Percentiles rank a stretch among this genome's conserved stretches.
phyloP scores from a whole-genome alignment of 2,888 invertebrate genomes.

The Coelinius sp. region DNA sequence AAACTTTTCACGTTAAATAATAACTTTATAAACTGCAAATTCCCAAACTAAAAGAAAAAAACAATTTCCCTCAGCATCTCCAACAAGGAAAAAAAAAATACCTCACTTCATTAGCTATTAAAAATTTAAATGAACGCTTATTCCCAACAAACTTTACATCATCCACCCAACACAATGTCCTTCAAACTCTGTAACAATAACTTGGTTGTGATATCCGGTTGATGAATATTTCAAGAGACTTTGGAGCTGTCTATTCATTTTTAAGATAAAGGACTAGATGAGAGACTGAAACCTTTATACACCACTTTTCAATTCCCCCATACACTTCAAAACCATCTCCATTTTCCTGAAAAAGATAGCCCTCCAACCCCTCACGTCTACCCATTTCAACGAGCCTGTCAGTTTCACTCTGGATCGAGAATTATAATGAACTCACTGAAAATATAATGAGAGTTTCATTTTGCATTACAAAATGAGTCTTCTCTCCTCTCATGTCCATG shows the following conservation, averaged over 20 bases:
- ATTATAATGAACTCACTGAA: slow-evolving; percentile 14
- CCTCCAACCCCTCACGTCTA: background rate
- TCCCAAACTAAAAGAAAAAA: background rate
- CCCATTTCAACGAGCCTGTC: slow-evolving; percentile 4
- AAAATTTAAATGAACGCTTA: slow-evolving; percentile 6
- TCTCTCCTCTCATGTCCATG: background rate
- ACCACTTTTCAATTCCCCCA: background rate
- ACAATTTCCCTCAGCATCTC: background rate
- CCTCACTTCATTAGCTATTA: background rate
- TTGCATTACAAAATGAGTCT: background rate
- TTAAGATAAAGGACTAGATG: slow-evolving; percentile 3
- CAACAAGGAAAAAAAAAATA: background rate
- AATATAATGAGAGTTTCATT: slow-evolving; percentile 19
- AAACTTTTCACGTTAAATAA: too few relatives aligned
- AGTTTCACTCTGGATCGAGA: background rate
- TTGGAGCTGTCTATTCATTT: background rate
- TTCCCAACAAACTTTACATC: background rate
- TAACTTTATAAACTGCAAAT: too few relatives aligned
- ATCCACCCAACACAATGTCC: background rate
- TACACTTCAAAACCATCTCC: slow-evolving; percentile 3
- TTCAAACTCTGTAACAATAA: background rate
- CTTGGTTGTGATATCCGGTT: background rate
- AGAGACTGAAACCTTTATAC: slow-evolving; percentile 15
- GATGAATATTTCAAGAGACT: slow-evolving; percentile 22
- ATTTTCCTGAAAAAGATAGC: background rate